phyloP scores from a whole-genome alignment of 2,888 invertebrate genomes.

The Gasteruption jaculator region DNA sequence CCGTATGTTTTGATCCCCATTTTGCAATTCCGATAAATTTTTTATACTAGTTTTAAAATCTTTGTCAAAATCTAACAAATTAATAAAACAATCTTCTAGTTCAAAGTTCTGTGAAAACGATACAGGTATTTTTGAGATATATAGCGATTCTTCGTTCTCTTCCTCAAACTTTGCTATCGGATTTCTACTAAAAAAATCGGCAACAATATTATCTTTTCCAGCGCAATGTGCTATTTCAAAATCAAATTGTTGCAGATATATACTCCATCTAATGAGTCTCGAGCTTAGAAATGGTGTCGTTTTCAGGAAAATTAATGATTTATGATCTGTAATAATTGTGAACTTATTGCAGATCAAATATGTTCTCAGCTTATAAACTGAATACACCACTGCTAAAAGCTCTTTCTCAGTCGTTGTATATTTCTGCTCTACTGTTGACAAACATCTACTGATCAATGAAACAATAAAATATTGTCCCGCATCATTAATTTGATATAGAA shows the following conservation, averaged over 20 bases:
- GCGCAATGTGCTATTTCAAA: conserved; percentile 25
- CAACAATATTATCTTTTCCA: conserved; percentile 28
- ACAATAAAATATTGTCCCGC: conserved; percentile 15
- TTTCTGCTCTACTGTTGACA: conserved; percentile 19
- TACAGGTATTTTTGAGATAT: too few species aligned
- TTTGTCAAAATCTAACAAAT: too few species aligned
- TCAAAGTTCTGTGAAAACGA: too few species aligned
- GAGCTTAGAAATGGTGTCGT: conserved; percentile 25
- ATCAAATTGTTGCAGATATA: conserved; percentile 27
- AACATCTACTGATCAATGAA: conserved; percentile 26
- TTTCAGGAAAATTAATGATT: conserved; percentile 26
- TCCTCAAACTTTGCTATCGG: conserved; percentile 9
- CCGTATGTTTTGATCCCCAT: not conserved
- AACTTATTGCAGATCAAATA: conserved; percentile 25
- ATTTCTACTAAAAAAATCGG: conserved; percentile 29
- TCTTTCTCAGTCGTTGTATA: conserved; percentile 31
- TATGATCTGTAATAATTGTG: conserved; percentile 29
- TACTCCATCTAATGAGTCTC: conserved; percentile 28
- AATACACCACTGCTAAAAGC: conserved; percentile 25
- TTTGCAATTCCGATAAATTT: conserved; percentile 8
- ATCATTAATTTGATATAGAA: conserved; percentile 17
- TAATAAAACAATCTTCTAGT: too few species aligned
- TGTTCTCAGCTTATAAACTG: conserved; percentile 27
- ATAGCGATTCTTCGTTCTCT: conserved; percentile 18
- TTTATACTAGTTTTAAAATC: too few species aligned